These are phyloP conservation scores for Thryonomys swinderianus DNA, from an alignment of 2,113 vertebrate species.

Conservation along the genomic window DNA sequence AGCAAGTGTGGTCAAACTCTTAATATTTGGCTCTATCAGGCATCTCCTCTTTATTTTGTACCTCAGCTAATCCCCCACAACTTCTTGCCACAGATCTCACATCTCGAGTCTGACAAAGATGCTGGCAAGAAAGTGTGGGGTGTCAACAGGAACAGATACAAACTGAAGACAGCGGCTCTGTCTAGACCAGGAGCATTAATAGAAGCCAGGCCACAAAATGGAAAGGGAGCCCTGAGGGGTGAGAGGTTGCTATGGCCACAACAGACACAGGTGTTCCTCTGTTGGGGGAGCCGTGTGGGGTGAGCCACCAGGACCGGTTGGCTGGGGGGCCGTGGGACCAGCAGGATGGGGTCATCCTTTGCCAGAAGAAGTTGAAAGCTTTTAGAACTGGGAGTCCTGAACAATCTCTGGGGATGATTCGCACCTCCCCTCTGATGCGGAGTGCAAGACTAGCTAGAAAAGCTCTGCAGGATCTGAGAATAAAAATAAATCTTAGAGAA, in stretches of 20 bases:
- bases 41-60: constrained; percentile 63
- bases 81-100: constrained; percentile 71
- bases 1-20: constrained; percentile 39
- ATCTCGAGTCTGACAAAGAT: constrained; percentile 6
- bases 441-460: neutral
- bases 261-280: neutral
- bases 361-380: constrained; percentile 45
- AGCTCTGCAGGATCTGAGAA: neutral
- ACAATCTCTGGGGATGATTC: neutral
- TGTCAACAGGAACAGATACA: constrained; percentile 68
- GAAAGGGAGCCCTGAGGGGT: neutral
- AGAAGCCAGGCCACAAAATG: constrained; percentile 6
- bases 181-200: constrained; percentile 2
- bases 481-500: neutral
- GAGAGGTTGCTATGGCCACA: neutral
- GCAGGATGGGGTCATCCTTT: constrained; percentile 1
- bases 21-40: constrained; percentile 32
- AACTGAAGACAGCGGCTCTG: constrained; percentile 66
- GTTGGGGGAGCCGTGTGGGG: neutral
- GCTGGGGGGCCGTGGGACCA: neutral
- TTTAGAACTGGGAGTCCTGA: neutral
- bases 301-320: neutral
- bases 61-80: constrained; percentile 59
- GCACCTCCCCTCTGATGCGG: constrained; percentile 4
- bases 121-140: constrained; percentile 50